Conservation (phyloP, 2,797 vertebrate genomes). For the Agapornis canus region DNA sequence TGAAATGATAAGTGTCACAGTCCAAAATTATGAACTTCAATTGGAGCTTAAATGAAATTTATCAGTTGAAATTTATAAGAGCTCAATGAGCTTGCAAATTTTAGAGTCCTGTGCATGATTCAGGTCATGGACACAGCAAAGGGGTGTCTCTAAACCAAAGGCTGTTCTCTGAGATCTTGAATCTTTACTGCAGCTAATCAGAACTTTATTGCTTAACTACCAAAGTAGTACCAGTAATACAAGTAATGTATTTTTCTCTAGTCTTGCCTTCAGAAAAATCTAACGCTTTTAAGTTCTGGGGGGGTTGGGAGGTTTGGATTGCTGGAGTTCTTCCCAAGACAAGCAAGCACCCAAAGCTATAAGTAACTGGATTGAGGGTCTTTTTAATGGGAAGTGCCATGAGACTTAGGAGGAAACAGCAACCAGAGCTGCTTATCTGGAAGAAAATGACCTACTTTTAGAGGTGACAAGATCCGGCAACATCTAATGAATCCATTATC, state of each 20-base stretch:
- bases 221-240: not conserved
- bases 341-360: not conserved
- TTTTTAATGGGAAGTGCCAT: not conserved
- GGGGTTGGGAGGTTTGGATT: fast-evolving
- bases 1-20: not conserved
- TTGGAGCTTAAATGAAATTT: not conserved
- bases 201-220: not conserved
- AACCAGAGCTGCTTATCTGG: not conserved
- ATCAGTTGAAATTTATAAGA: not conserved
- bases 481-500: not conserved
- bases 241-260: not conserved
- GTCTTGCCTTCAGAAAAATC: not conserved
- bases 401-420: not conserved
- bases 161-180: not conserved
- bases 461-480: not conserved
- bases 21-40: not conserved
- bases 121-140: not conserved
- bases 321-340: not conserved
- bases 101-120: not conserved
- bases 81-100: not conserved
- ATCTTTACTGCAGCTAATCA: not conserved
- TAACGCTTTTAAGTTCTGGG: fast-evolving
- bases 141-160: not conserved
- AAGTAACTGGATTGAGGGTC: not conserved
- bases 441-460: not conserved